Evolutionary conservation across 2,888 invertebrate genomes (phyloP).

Genomic region (Drepanosiphum platanoidis): DNA sequence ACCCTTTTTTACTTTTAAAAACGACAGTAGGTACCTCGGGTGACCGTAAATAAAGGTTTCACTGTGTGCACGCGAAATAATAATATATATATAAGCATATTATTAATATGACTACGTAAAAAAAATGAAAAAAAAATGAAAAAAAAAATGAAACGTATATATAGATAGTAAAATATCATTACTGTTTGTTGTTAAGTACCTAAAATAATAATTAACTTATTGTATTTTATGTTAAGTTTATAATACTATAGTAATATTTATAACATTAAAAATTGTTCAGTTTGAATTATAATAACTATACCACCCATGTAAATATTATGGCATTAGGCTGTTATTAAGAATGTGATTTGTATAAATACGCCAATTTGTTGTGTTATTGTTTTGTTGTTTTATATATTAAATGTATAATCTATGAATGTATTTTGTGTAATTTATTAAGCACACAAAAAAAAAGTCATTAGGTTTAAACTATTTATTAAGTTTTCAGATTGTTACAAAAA

Average conservation of each 20-base stretch:
- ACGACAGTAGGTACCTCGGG: not conserved
- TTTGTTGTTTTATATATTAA: constrained; percentile 43
- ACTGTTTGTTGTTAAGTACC: not conserved
- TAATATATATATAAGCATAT: no score
- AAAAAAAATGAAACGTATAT: not conserved
- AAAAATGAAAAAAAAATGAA: no score
- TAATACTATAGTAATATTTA: constrained; percentile 12
- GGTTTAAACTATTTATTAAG: constrained; percentile 1
- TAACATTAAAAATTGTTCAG: constrained; percentile 27
- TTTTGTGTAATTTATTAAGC: not conserved
- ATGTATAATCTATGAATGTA: constrained; percentile 26
- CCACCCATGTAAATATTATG: not conserved
- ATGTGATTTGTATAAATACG: constrained; percentile 38
- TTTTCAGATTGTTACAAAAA: not conserved
- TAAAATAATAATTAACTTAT: not conserved
- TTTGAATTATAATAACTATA: constrained; percentile 16
- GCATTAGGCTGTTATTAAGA: constrained; percentile 11
- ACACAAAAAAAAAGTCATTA: not conserved
- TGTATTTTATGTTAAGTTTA: constrained; percentile 19
- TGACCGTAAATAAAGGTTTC: not conserved
- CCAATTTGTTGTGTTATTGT: constrained; percentile 43
- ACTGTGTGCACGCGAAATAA: not conserved
- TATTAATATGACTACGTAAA: no score
- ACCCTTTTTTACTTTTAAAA: no score
- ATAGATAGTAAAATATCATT: constrained; percentile 9